Conservation (phyloP, 2,888 invertebrate species). For the Eupithecia vulgata region DNA sequence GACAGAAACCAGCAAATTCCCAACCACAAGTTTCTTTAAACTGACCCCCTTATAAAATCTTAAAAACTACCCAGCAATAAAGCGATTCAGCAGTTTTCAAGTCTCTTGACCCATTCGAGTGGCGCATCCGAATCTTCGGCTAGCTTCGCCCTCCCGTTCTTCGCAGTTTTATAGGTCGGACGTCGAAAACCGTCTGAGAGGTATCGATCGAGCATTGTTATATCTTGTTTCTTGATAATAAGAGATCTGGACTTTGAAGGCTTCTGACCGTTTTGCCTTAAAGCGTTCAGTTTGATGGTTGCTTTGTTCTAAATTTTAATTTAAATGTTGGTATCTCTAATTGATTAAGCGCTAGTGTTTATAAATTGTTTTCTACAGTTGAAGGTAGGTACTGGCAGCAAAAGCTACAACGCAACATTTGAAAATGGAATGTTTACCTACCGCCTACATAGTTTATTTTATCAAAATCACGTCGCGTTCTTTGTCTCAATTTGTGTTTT, state of each 20-base stretch:
- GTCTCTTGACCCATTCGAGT: constrained; percentile 23
- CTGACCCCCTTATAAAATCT: constrained; percentile 6
- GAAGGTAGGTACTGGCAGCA: not conserved
- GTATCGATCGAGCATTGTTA: constrained; percentile 51
- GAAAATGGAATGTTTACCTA: not conserved
- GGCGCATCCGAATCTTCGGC: constrained; percentile 45
- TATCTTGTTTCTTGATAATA: constrained; percentile 40
- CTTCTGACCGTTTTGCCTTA: constrained; percentile 6
- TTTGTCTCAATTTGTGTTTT: too few species aligned
- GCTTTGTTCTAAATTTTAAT: not conserved
- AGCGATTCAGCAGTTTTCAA: constrained; percentile 19
- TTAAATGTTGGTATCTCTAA: not conserved
- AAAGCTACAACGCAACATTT: not conserved
- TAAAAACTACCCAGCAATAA: not conserved
- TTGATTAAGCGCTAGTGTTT: not conserved
- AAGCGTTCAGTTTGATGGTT: not conserved
- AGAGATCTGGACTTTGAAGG: constrained; percentile 26
- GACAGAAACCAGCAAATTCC: not conserved
- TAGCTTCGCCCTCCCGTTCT: constrained; percentile 49
- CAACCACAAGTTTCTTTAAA: not conserved
- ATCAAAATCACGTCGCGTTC: too few species aligned
- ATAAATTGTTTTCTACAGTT: not conserved
- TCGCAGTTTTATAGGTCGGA: constrained; percentile 71
- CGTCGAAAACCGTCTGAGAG: constrained; percentile 46
- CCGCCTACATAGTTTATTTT: too few species aligned